These are phyloP conservation scores for Dendrolimus punctatus DNA, from an alignment of 1,140 invertebrate species.

Conservation along the genomic window DNA sequence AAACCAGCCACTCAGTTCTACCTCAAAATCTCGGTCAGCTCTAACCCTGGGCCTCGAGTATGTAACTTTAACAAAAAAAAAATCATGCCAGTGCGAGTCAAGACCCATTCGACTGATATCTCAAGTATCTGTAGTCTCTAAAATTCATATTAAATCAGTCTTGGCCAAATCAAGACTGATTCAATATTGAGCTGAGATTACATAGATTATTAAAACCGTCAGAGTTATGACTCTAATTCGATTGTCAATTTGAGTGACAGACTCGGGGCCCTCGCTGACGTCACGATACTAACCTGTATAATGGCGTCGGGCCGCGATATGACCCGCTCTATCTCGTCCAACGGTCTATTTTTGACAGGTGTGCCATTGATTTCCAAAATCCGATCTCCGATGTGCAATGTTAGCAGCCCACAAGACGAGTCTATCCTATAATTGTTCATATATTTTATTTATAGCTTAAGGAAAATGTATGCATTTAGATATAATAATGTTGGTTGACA, in stretches of 20 bases:
- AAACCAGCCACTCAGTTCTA: too few species aligned
- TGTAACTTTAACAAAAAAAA: too few species aligned
- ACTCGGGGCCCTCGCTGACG: neutral
- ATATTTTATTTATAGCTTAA: neutral
- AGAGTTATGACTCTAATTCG: conserved; percentile 77
- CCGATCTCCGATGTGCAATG: conserved; percentile 90
- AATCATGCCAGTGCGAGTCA: too few species aligned
- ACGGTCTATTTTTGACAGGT: conserved; percentile 84
- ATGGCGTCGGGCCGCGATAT: conserved; percentile 82
- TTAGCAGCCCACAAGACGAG: conserved; percentile 84
- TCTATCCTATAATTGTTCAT: conserved; percentile 78
- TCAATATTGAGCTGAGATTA: too few species aligned
- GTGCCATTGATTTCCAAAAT: conserved; percentile 95
- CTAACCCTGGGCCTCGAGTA: too few species aligned
- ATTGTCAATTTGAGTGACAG: conserved; percentile 78
- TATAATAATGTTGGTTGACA: too few species aligned
- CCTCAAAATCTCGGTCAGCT: too few species aligned
- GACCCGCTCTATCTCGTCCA: conserved; percentile 84
- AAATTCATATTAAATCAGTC: too few species aligned
- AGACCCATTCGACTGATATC: too few species aligned
- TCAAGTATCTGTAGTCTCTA: too few species aligned
- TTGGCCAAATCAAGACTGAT: too few species aligned
- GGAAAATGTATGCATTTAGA: neutral
- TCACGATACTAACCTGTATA: conserved; percentile 77
- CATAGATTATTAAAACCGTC: neutral